These are phyloP conservation scores for Spermophilus dauricus DNA, from an alignment of 2,113 vertebrate genomes.

Conservation along the genomic window DNA sequence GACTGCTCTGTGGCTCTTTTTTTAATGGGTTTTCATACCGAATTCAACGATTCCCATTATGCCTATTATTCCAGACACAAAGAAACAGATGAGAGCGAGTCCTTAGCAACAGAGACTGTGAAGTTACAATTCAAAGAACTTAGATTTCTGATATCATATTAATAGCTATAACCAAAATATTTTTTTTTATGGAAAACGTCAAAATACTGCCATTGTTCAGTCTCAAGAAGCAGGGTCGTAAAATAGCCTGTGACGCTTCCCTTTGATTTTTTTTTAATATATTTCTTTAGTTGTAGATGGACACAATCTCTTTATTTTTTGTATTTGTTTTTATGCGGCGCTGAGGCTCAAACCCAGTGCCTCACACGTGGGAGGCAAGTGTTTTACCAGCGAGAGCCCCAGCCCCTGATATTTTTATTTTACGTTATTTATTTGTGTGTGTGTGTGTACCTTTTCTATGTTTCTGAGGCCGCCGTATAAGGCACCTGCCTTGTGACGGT, in stretches of 20 bases:
- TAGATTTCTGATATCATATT: slow-evolving; percentile 32
- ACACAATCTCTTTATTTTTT: no score
- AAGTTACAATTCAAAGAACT: neutral
- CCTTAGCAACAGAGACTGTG: neutral
- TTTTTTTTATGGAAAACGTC: neutral
- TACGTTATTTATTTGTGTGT: neutral
- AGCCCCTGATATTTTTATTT: neutral
- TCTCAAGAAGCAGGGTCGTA: neutral
- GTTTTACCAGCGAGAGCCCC: no score
- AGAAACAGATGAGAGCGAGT: slow-evolving; percentile 31
- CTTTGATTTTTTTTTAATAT: neutral
- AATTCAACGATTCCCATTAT: neutral
- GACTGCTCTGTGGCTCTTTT: neutral
- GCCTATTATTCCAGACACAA: neutral
- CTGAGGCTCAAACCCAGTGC: no score
- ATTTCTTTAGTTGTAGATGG: no score
- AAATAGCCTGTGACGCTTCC: neutral
- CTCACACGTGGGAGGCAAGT: no score
- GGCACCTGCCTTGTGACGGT: neutral
- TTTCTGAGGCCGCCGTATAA: neutral
- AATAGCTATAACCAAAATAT: neutral
- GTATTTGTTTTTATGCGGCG: no score
- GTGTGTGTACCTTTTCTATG: neutral
- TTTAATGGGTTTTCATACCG: neutral
- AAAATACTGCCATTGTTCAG: neutral